These are phyloP conservation scores for Crocallis elinguaria DNA, from an alignment of 2,888 invertebrate species.

Conservation along the genomic window DNA sequence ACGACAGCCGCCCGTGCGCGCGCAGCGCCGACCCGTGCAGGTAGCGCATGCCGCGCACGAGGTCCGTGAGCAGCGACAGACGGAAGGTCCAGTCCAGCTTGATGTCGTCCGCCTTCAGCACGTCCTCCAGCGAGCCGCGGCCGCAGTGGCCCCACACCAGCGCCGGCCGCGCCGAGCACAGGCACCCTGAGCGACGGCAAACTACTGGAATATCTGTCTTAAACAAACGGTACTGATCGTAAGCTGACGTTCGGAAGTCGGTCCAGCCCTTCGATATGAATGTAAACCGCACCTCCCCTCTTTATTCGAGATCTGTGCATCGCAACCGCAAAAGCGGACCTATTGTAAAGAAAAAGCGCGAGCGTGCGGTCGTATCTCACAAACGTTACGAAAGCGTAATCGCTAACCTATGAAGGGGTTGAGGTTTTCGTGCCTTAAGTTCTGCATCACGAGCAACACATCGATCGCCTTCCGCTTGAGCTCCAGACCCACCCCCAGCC, in stretches of 20 bases:
- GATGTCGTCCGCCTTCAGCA: slow-evolving; percentile 94
- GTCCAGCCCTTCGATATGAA: too few relatives aligned
- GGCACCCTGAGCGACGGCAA: slow-evolving; percentile 85
- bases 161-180: slow-evolving; percentile 91
- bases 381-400: too few relatives aligned
- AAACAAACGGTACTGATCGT: too few relatives aligned
- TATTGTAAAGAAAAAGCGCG: too few relatives aligned
- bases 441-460: slow-evolving; percentile 91
- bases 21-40: slow-evolving; percentile 93
- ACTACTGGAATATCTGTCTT: too few relatives aligned
- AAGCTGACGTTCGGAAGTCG: too few relatives aligned
- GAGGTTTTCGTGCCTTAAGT: slow-evolving; percentile 95
- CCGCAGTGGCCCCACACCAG: slow-evolving; percentile 95
- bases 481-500: slow-evolving; percentile 80
- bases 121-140: slow-evolving; percentile 94
- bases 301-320: too few relatives aligned
- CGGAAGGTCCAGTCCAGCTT: slow-evolving; percentile 98
- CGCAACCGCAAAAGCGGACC: too few relatives aligned
- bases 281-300: too few relatives aligned
- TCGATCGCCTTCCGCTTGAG: slow-evolving; percentile 93
- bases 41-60: slow-evolving; percentile 96
- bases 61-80: slow-evolving; percentile 95
- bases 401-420: slow-evolving; percentile 92
- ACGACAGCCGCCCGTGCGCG: slow-evolving; percentile 94
- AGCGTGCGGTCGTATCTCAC: background rate